Evolutionary conservation across 2,797 vertebrate genomes (phyloP), one percentile per base, ranked within the genome.

Genomic region (Mallotus villosus): DNA sequence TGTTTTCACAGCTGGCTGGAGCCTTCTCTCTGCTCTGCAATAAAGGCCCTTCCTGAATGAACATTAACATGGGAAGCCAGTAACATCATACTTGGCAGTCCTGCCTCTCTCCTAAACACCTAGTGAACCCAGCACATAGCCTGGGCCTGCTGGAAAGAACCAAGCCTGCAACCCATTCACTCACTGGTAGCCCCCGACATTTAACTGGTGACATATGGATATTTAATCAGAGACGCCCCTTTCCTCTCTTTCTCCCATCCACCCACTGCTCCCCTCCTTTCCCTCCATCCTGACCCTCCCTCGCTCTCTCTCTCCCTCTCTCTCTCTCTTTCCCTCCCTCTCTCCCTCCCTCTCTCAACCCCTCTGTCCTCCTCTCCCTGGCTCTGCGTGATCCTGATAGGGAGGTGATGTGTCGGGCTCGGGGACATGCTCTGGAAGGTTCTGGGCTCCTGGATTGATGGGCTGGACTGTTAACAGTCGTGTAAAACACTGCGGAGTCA

Each of bases 51-150:
- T 91, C 90, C 91, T 91, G 90, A 89, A 87, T 86, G 86, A 89
- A 85, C 87, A 83, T 85, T 89, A 92, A 90, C 86, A 88, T 86
- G 87, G 89, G 87, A 90, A 86, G 86, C 86, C 84, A 78, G 85
- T 91, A 90, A 92, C 88, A 92, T 92, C 91, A 92, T 92, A 91
- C 89, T 91, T 92, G 91, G 91, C 90, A 88, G 79, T 58, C 17
- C 75, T 75, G 73, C 75, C 24, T 73, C 53, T 24, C 85, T 83
- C 89, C 89, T 90, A 89, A 92, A 92, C 90, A 91, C 91, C 90
- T 86, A 82, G 82, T 81, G 88, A 89, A 88, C 81, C 87, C 85
- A 80, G 81, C 84, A 77, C 80, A 85, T 80, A 82, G 86, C 82
- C 84, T 32, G 16, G 63, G 68, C 72, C 79, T 79, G 73, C 82